Conservation (phyloP, 2,113 vertebrate species). For the Rhodinocichla rosea region DNA sequence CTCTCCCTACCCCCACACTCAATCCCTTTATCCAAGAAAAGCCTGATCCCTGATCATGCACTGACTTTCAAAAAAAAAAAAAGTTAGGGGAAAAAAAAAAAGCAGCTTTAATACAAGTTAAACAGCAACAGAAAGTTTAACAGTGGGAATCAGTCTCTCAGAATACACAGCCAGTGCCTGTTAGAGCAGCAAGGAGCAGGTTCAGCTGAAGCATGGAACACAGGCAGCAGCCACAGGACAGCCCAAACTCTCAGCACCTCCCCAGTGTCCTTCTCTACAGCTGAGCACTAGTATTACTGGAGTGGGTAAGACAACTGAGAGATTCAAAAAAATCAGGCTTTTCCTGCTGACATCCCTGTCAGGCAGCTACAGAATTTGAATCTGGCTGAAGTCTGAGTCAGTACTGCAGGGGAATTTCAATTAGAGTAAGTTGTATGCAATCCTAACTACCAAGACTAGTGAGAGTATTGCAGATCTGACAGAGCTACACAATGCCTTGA, state of each 20-base stretch:
- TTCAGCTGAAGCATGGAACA: background rate
- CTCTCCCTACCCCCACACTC: too few relatives aligned
- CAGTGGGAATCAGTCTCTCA: accelerated
- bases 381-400: background rate
- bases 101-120: background rate
- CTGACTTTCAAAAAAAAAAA: background rate
- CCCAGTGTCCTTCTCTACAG: background rate
- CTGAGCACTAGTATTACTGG: background rate
- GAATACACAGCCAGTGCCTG: background rate
- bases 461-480: background rate
- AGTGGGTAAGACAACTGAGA: background rate
- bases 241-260: background rate
- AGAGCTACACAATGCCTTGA: accelerated
- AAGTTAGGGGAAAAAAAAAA: background rate
- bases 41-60: background rate
- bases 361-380: background rate
- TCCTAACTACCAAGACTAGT: background rate
- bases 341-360: background rate
- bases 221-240: background rate
- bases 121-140: background rate
- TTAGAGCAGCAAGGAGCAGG: background rate
- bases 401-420: background rate
- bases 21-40: background rate
- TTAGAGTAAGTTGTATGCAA: background rate
- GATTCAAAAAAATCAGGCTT: background rate